Percentiles rank a stretch among this genome's conserved stretches.
phyloP scores from a whole-genome alignment of 2,797 vertebrate genomes.

The Brachymystax lenok region DNA sequence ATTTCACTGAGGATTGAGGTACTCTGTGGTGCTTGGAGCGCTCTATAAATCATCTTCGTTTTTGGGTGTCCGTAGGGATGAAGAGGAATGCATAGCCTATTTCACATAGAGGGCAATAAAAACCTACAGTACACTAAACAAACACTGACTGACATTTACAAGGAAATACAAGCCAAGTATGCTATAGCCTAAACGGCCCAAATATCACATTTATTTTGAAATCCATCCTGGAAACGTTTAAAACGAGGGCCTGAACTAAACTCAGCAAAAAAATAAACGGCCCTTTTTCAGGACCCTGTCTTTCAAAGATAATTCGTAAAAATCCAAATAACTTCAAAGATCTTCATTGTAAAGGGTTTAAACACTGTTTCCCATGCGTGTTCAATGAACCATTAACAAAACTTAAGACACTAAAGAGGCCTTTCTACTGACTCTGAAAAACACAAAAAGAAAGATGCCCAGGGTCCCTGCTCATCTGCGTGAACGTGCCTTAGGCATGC shows the following conservation, averaged over 20 bases:
- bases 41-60: neutral
- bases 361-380: too few species aligned
- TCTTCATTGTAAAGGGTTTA: too few species aligned
- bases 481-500: too few species aligned
- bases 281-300: too few species aligned
- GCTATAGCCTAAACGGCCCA: neutral
- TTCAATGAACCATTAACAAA: too few species aligned
- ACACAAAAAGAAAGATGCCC: too few species aligned
- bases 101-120: neutral
- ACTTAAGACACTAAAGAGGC: too few species aligned
- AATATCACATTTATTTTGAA: neutral
- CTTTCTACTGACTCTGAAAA: too few species aligned
- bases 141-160: neutral
- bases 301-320: too few species aligned
- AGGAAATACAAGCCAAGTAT: neutral
- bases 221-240: neutral
- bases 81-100: neutral
- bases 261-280: too few species aligned
- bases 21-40: neutral
- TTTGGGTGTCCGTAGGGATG: neutral
- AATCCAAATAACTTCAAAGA: too few species aligned
- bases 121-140: neutral
- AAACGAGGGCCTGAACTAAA: neutral
- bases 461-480: too few species aligned
- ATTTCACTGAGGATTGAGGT: neutral